phyloP scores from a whole-genome alignment of 2,113 vertebrate genomes.

The Lepisosteus osseus region DNA sequence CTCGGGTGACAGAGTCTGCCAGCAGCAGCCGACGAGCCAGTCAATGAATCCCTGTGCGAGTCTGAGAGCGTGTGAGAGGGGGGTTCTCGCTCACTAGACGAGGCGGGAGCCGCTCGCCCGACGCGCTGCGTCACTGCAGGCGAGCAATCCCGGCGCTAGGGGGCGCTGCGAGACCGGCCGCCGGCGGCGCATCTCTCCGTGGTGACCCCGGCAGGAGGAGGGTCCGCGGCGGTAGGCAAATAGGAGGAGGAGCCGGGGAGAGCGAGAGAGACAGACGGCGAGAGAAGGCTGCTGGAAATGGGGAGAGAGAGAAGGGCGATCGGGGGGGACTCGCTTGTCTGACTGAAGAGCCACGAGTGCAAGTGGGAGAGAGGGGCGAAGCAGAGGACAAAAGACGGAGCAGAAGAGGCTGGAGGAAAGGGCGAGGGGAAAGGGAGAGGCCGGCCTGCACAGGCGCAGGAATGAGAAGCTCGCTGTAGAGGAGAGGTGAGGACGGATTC shows the following conservation, averaged over 20 bases:
- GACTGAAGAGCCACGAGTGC: conserved; percentile 41
- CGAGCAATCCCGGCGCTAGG: conserved; percentile 30
- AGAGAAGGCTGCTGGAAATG: conserved; percentile 53
- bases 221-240: conserved; percentile 38
- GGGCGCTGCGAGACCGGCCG: conserved; percentile 40
- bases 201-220: conserved; percentile 27
- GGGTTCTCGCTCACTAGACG: neutral
- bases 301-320: conserved; percentile 47
- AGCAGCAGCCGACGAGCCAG: conserved; percentile 1
- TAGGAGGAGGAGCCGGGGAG: conserved; percentile 32
- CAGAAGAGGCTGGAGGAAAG: neutral
- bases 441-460: conserved; percentile 17
- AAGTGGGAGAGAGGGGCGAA: conserved; percentile 31
- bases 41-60: conserved; percentile 17
- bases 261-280: neutral
- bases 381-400: neutral
- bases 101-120: neutral
- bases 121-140: conserved; percentile 27
- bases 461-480: conserved; percentile 14
- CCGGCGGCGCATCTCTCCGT: conserved; percentile 21
- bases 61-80: neutral
- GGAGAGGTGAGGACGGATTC: conserved; percentile 18
- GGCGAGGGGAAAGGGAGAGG: neutral
- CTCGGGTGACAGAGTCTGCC: neutral
- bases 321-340: conserved; percentile 22